Conservation (phyloP, 2,113 vertebrate genomes). For the Nematolebias whitei region DNA sequence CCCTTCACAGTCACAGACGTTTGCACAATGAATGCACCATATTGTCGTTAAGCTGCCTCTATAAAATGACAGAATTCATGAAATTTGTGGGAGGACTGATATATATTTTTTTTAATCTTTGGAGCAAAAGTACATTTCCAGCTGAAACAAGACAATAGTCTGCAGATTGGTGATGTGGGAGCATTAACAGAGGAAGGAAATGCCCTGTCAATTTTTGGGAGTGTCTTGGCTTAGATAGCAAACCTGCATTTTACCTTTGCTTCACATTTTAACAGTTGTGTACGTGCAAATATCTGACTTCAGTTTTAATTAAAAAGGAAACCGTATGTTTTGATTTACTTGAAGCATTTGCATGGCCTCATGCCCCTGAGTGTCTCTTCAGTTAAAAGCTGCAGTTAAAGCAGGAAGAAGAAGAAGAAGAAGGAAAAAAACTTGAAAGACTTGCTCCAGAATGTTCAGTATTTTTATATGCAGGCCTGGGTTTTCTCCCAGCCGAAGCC, state of each 20-base stretch:
- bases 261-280: background rate
- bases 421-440: conserved; percentile 71
- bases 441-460: conserved; percentile 50
- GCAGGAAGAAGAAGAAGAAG: conserved; percentile 20
- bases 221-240: conserved; percentile 31
- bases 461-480: conserved; percentile 73
- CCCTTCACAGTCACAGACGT: conserved; percentile 10
- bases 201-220: conserved; percentile 32
- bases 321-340: background rate
- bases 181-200: conserved; percentile 46
- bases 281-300: conserved; percentile 1
- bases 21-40: background rate
- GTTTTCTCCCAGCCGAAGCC: conserved; percentile 57
- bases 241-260: background rate
- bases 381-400: conserved; percentile 51
- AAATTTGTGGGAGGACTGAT: conserved; percentile 44
- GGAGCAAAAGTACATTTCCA: conserved; percentile 52
- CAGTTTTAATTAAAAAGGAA: too few species aligned
- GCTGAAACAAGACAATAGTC: conserved; percentile 52
- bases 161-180: conserved; percentile 41
- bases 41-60: conserved; percentile 19
- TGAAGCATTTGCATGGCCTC: background rate
- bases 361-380: conserved; percentile 23
- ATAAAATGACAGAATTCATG: conserved; percentile 58
- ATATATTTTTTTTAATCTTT: conserved; percentile 29